These are phyloP conservation scores for Pseudochromis fuscus DNA, from an alignment of 2,797 vertebrate species.

Conservation along the genomic window DNA sequence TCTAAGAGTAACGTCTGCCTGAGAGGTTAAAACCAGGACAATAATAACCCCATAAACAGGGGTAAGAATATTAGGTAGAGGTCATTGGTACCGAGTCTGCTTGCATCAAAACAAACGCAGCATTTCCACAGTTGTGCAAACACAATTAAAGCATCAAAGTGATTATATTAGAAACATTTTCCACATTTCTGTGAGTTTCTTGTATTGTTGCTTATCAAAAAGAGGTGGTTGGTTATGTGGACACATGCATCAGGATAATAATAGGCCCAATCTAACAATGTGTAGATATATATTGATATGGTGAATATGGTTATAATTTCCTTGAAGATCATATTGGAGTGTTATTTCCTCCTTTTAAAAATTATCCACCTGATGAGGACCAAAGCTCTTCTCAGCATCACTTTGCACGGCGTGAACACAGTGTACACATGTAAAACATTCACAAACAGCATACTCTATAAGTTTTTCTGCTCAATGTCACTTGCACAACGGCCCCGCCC, in stretches of 20 bases:
- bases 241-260: no score
- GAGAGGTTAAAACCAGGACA: background rate
- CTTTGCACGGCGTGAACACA: background rate
- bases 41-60: fast-evolving
- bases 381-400: background rate
- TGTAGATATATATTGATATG: no score
- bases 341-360: background rate
- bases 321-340: no score
- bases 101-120: conserved; percentile 28
- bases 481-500: conserved; percentile 67
- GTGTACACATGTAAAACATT: background rate
- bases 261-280: no score
- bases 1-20: background rate
- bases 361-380: background rate
- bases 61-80: background rate
- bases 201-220: no score
- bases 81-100: conserved; percentile 33
- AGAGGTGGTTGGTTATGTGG: no score
- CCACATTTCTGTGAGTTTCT: no score
- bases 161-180: no score
- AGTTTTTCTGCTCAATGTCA: conserved; percentile 43
- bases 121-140: background rate
- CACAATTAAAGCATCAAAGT: no score
- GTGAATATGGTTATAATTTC: no score
- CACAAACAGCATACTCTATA: background rate